Percentiles rank a stretch among this genome's conserved stretches.
Conservation (phyloP, 23 tunicate genomes). For the Styela clava region DNA sequence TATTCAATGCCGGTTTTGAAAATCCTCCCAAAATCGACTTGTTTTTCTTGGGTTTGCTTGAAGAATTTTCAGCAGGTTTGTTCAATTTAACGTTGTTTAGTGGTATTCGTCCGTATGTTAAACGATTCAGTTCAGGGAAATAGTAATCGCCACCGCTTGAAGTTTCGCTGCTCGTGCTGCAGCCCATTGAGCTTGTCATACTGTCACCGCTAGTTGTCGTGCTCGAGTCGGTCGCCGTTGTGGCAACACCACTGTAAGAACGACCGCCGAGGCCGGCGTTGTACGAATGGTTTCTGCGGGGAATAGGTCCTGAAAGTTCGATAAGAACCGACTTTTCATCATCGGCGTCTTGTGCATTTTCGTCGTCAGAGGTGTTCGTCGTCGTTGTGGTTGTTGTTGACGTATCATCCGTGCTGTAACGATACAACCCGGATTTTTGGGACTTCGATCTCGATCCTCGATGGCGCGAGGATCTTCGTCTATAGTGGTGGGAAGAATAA, state of each 20-base stretch:
- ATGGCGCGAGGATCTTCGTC: constrained; percentile 28
- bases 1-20: constrained; percentile 53
- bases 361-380: constrained; percentile 37
- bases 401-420: constrained; percentile 54
- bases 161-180: constrained; percentile 75
- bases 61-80: constrained; percentile 12
- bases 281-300: constrained; percentile 54
- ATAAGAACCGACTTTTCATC: constrained; percentile 87
- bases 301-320: constrained; percentile 44
- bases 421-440: constrained; percentile 1
- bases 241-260: constrained; percentile 23
- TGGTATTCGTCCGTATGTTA: background rate
- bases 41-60: constrained; percentile 22
- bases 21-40: constrained; percentile 23
- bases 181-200: constrained; percentile 66
- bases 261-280: constrained; percentile 20
- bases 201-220: constrained; percentile 95
- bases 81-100: constrained; percentile 1
- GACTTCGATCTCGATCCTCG: constrained; percentile 36
- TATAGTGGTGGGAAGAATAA: constrained; percentile 35
- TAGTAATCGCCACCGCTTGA: constrained; percentile 68
- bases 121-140: constrained; percentile 4
- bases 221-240: constrained; percentile 82
- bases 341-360: constrained; percentile 73
- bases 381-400: constrained; percentile 51